A percentile compares a stretch with the other conserved stretches of the same genome.
Conservation (phyloP, 2,113 vertebrate species). For the Loxodonta africana region DNA sequence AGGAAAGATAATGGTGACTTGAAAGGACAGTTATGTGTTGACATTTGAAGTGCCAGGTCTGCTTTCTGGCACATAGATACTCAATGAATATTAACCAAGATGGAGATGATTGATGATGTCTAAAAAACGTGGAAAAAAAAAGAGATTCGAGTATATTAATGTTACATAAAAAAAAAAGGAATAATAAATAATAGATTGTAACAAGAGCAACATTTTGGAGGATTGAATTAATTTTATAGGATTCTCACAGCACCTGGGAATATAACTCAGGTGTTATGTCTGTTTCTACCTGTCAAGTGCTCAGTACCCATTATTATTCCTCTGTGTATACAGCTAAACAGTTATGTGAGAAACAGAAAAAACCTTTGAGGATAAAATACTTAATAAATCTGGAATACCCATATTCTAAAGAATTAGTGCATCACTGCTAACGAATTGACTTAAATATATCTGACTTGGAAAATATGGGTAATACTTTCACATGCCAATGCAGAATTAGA, state of each 20-base stretch:
- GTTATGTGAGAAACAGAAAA: background rate
- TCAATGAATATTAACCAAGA: background rate
- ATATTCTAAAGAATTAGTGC: accelerated
- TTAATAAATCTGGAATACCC: background rate
- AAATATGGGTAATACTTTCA: background rate
- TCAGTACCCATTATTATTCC: background rate
- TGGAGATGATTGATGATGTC: background rate
- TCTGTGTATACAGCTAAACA: background rate
- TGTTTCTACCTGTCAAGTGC: background rate
- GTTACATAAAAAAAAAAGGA: background rate
- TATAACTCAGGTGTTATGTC: background rate
- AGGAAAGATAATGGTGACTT: accelerated
- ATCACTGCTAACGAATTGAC: background rate
- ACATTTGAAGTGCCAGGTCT: accelerated
- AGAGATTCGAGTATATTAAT: background rate
- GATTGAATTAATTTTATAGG: background rate
- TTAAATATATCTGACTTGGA: background rate
- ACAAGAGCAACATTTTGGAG: background rate
- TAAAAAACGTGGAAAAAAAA: background rate
- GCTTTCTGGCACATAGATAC: accelerated
- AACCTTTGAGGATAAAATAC: background rate
- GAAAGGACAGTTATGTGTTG: accelerated
- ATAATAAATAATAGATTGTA: background rate
- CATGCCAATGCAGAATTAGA: background rate
- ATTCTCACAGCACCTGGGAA: background rate